Base-by-base conservation (phyloP, 1,140 invertebrate species). In the Sycophaga agraensis region DNA sequence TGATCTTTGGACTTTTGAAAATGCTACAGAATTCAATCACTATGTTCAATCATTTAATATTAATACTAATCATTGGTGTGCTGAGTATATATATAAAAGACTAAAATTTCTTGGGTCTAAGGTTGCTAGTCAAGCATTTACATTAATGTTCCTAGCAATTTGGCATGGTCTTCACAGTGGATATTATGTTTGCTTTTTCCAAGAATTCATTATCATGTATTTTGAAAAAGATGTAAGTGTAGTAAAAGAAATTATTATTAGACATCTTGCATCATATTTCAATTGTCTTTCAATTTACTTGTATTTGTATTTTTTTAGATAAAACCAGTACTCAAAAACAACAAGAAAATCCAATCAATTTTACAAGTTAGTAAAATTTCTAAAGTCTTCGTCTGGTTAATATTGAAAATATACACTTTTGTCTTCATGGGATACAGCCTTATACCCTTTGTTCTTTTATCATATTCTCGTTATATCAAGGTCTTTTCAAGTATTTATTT, bases 101-200 rank as follows among this genome's bases (percentile, higher is more conserved):
- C 79, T 97, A 12, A 92, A 90, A 72, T 97, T 97, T 76, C 80
- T 98, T 1, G 90, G 91, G 19, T 96, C 92, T 74, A 87, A 89
- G 28, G 81, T 88, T n/a, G 77, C 91, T 5, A 97, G 94, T 55
- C 95, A 97, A 77, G 75, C 86, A 2, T 82, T 86, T 0, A 91
- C 94, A 0, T 79, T 98, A 16, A 40, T 87, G 0, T 98, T 97
- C 78, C 84, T 98, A 9, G 93, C 96, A 0, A 63, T 97, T 0
- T 98, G 96, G 96, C 95, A 98, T 75, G 96, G 96, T 14, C 85
- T 92, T 39, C 90, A 94, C 68, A 88, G 88, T 11, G 94, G 94
- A 3, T 98, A 98, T 70, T 98, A 96, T 72, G 82, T 93, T 65
- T 90, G 89, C 43, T 98, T 98, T 80, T 86, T 93, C 39, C 88